Percentiles rank a stretch among this genome's conserved stretches.
phyloP scores from a whole-genome alignment of 2,888 invertebrate species.

The Aphodius granarius region DNA sequence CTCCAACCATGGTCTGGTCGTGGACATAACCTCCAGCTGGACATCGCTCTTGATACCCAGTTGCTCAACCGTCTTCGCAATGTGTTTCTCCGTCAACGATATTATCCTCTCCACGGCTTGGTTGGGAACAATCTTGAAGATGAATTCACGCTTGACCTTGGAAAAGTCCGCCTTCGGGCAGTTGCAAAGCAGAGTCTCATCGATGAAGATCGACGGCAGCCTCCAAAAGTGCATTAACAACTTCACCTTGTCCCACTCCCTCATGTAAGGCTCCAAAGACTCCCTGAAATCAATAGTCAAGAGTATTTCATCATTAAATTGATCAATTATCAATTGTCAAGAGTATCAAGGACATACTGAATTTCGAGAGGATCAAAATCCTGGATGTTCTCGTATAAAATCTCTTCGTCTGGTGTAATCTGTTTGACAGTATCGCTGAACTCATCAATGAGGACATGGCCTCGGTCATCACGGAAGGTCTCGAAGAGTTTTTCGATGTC shows the following conservation, averaged over 20 bases:
- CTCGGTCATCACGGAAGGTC: slow-evolving; percentile 43
- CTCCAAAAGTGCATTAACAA: slow-evolving; percentile 56
- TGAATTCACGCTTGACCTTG: slow-evolving; percentile 46
- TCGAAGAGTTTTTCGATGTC: slow-evolving; percentile 49
- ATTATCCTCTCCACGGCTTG: slow-evolving; percentile 45
- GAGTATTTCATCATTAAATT: no score
- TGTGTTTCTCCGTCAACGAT: slow-evolving; percentile 37
- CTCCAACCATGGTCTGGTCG: slow-evolving; percentile 52
- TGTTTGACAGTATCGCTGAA: slow-evolving; percentile 51
- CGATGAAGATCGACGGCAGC: slow-evolving; percentile 46
- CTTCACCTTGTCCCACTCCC: slow-evolving; percentile 49
- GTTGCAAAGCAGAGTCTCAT: slow-evolving; percentile 46
- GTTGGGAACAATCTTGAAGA: slow-evolving; percentile 51
- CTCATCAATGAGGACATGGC: slow-evolving; percentile 48
- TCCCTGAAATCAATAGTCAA: slow-evolving; percentile 4
- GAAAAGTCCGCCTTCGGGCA: slow-evolving; percentile 47
- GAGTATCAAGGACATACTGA: slow-evolving; percentile 37
- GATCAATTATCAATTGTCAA: neutral
- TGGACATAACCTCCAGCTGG: slow-evolving; percentile 40
- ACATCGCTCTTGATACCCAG: slow-evolving; percentile 47
- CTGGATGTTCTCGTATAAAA: slow-evolving; percentile 48
- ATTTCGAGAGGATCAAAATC: slow-evolving; percentile 49
- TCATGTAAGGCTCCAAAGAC: slow-evolving; percentile 45
- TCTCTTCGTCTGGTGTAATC: slow-evolving; percentile 56
- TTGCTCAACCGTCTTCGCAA: slow-evolving; percentile 42